A percentile compares a stretch with the other conserved stretches of the same genome.
Evolutionary conservation across 2,113 vertebrate species (phyloP).

Genomic region (Etia nguti): DNA sequence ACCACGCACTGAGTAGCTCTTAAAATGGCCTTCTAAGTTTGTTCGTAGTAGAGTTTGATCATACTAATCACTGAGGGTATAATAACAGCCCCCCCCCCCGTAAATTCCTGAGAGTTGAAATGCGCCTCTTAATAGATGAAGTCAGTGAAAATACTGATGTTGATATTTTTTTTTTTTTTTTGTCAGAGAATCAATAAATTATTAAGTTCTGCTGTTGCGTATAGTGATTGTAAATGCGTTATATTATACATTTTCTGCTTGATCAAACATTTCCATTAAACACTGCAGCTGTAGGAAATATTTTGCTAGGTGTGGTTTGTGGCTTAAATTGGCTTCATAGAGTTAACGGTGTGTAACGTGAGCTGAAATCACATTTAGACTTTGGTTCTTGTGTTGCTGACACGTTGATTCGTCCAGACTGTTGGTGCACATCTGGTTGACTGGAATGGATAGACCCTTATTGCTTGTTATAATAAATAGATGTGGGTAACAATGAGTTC

Average conservation of each 20-base stretch:
- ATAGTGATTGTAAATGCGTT: not conserved
- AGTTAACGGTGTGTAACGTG: not conserved
- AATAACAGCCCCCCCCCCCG: not conserved
- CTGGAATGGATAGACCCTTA: not conserved
- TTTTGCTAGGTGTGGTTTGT: not conserved
- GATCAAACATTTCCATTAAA: slow-evolving; percentile 1
- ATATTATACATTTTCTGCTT: not conserved
- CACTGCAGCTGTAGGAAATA: not conserved
- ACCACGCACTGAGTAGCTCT: no score
- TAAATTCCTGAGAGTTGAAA: not conserved
- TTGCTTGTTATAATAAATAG: not conserved
- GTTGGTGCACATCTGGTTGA: not conserved
- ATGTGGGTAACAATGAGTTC: not conserved
- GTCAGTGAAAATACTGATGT: not conserved
- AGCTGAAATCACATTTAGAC: not conserved
- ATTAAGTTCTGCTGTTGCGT: not conserved
- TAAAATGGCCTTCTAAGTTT: not conserved
- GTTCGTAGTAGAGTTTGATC: not conserved
- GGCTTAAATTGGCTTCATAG: not conserved
- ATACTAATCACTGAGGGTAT: not conserved
- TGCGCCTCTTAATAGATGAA: not conserved
- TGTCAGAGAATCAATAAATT: not conserved
- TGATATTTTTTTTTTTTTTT: not conserved
- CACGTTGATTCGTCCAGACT: not conserved
- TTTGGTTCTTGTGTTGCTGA: not conserved